Conservation (phyloP, 2,113 vertebrate species). For the Cepphus grylle region DNA sequence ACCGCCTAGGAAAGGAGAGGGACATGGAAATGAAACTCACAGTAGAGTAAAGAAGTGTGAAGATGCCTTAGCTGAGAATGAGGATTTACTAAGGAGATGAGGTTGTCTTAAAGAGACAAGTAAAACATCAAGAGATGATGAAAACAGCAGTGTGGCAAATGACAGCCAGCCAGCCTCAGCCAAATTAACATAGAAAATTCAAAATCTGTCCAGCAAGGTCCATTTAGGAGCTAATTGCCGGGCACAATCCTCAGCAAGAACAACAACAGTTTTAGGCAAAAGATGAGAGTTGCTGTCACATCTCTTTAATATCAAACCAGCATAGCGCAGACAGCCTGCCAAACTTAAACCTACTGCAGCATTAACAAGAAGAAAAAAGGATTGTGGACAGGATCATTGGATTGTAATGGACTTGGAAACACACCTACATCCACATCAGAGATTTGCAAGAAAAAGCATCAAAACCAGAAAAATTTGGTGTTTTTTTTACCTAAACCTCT, state of each 20-base stretch:
- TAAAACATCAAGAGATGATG: neutral
- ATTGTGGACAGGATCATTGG: neutral
- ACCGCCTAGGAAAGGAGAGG: neutral
- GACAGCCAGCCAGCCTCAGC: neutral
- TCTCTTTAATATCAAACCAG: neutral
- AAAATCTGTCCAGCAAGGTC: neutral
- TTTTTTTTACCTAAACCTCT: neutral
- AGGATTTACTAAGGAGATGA: neutral
- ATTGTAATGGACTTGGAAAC: neutral
- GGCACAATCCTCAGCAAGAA: neutral
- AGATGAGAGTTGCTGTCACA: neutral
- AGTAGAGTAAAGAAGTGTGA: neutral
- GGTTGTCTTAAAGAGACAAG: neutral
- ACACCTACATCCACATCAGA: neutral
- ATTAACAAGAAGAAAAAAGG: neutral
- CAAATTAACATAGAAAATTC: neutral
- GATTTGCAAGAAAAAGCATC: neutral
- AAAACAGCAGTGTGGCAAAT: neutral
- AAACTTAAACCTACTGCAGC: neutral
- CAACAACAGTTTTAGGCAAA: neutral
- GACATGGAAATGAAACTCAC: neutral
- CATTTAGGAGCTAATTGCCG: neutral
- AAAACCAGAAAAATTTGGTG: neutral
- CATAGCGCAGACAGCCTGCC: neutral
- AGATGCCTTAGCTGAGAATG: neutral